Conservation (phyloP, 1,140 invertebrate genomes). For the Drosophila takahashii region DNA sequence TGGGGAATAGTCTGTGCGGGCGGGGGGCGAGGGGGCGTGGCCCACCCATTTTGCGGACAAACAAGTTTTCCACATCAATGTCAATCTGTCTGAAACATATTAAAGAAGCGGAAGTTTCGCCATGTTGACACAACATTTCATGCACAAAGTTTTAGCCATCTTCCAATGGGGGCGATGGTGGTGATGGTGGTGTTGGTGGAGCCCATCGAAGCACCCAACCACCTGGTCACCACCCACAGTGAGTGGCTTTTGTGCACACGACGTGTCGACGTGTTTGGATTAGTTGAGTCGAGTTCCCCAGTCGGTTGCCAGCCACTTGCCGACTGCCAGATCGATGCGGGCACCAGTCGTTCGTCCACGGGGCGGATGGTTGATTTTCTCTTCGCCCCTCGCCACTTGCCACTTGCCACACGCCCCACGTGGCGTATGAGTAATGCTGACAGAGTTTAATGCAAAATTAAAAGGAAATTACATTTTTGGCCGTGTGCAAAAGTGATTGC, state of each 20-base stretch:
- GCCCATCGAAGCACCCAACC: slow-evolving; percentile 18
- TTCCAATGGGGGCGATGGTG: slow-evolving; percentile 7
- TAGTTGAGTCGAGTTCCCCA: slow-evolving; percentile 53
- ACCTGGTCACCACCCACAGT: slow-evolving; percentile 41
- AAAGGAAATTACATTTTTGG: slow-evolving; percentile 58
- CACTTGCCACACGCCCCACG: not conserved
- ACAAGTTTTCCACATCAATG: slow-evolving; percentile 83
- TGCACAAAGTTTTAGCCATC: slow-evolving; percentile 68
- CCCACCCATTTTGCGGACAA: slow-evolving; percentile 68
- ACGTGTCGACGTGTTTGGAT: slow-evolving; percentile 71
- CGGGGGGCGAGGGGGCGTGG: slow-evolving; percentile 30
- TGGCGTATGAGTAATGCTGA: slow-evolving; percentile 56
- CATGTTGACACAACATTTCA: slow-evolving; percentile 82
- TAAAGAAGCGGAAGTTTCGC: slow-evolving; percentile 80
- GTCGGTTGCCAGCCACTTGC: slow-evolving; percentile 40
- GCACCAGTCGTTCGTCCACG: slow-evolving; percentile 12
- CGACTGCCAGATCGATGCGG: slow-evolving; percentile 44
- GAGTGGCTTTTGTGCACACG: slow-evolving; percentile 74
- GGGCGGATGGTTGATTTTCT: not conserved
- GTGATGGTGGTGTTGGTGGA: slow-evolving; percentile 1
- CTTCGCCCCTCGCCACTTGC: too few species aligned
- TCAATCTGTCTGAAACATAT: slow-evolving; percentile 84
- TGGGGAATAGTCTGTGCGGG: slow-evolving; percentile 37
- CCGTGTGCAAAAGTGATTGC: slow-evolving; percentile 26
- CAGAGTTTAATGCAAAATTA: slow-evolving; percentile 57